Percentiles rank a stretch among this genome's conserved stretches.
These are phyloP conservation scores for Euplexia lucipara DNA, from an alignment of 2,888 invertebrate species.

Conservation along the genomic window DNA sequence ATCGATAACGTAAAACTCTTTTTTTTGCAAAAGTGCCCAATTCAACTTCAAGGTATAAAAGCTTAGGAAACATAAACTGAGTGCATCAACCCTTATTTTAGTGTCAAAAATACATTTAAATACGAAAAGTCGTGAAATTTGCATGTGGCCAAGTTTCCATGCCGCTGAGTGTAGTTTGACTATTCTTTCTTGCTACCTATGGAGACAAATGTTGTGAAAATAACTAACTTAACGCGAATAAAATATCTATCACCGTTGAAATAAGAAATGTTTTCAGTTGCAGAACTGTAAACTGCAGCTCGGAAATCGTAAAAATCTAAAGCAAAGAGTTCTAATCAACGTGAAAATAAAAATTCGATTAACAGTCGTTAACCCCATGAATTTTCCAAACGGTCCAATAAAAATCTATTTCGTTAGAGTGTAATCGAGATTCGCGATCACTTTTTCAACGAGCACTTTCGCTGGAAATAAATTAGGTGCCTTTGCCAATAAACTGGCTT, in stretches of 20 bases:
- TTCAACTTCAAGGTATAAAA: no score
- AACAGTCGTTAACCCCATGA: constrained; percentile 20
- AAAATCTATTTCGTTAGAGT: constrained; percentile 38
- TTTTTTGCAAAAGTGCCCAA: no score
- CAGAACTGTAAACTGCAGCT: constrained; percentile 1
- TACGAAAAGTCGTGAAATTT: no score
- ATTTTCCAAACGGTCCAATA: constrained; percentile 36
- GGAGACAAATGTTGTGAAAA: no score
- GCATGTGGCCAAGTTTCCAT: no score
- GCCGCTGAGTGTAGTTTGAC: no score
- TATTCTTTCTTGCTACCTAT: not conserved
- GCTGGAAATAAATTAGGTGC: constrained; percentile 24
- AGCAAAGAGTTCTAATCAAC: constrained; percentile 23
- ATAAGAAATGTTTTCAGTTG: not conserved
- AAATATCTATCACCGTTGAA: not conserved
- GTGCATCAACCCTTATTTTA: no score
- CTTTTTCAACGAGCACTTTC: constrained; percentile 25
- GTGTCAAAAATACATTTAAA: no score
- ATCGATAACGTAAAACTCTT: no score
- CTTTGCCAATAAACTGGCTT: constrained; percentile 37
- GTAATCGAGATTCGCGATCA: constrained; percentile 22
- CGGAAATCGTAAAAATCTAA: constrained; percentile 4
- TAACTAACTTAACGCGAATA: not conserved
- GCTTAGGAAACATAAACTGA: no score
- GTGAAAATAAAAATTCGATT: constrained; percentile 11